Evolutionary conservation across 2,113 vertebrate genomes (phyloP).

Genomic region (Columba livia): DNA sequence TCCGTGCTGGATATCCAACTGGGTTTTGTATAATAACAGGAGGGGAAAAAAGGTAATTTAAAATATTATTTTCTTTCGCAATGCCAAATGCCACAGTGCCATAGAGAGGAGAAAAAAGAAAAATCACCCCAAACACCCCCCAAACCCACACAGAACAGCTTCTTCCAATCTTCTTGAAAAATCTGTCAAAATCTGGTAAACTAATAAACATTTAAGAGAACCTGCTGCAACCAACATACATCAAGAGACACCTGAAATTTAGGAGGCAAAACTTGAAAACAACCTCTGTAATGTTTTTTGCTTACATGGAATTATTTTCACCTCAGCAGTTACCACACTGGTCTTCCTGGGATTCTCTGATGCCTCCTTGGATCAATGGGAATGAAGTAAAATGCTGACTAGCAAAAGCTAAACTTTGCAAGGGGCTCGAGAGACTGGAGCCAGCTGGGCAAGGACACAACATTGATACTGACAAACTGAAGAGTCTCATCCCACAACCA

Average conservation of each 20-base stretch:
- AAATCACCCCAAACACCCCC: neutral
- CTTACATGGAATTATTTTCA: neutral
- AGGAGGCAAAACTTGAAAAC: neutral
- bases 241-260: neutral
- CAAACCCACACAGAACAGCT: accelerated
- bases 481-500: neutral
- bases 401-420: neutral
- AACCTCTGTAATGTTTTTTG: neutral
- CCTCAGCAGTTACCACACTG: neutral
- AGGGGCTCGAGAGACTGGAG: neutral
- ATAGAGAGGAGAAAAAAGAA: neutral
- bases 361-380: neutral
- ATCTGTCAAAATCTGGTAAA: neutral
- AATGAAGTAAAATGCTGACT: neutral
- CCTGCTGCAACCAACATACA: neutral
- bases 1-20: neutral
- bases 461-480: neutral
- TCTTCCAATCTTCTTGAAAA: neutral
- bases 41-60: neutral
- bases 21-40: neutral
- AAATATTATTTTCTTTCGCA: neutral
- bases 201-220: neutral
- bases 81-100: neutral
- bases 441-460: neutral
- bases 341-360: neutral